Evolutionary conservation across 2,888 invertebrate genomes (phyloP), one percentile per base, ranked within the genome.

Genomic region (Lepidocyrtoides sp.): DNA sequence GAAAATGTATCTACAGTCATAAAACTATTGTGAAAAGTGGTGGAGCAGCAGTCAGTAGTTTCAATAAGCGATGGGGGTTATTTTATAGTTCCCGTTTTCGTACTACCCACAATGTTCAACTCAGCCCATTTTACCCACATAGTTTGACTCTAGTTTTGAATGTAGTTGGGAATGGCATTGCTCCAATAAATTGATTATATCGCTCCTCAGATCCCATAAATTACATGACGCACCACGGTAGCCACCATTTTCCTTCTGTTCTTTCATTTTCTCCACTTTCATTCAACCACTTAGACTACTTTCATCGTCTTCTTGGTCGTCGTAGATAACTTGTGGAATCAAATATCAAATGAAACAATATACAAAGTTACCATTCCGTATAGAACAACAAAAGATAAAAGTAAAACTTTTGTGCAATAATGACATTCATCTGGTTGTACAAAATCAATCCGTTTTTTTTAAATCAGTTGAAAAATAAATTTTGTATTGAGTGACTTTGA

Each of bases 111-210:
- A 3, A 32, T 60, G 32, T 63, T 41, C 41, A 81, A 32, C 36
- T 82, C 83, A 77, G 54, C 89, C 79, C 82, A 81, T 85, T 63
- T 89, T 60, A 89, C 66, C 72, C 79, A n/a, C 2, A 1, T 48
- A 44, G 44, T 44, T 26, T 26, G 14, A 29, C 48, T 82, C 63
- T 36, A 77, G 85, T 86, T 57, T 69, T 48, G 48, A n/a, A n/a
- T n/a, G 75, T 48, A 23, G 44, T 48, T 26, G 54, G 83, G 92
- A 93, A 92, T 94, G 94, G 94, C 93, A 91, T 84, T 89, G 87
- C 92, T 94, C 93, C 94, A 94, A 94, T 94, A 94, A 94, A 94
- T 94, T 94, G 94, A 93, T 94, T 94, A 94, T 94, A 93, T 94
- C 93, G 92, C 94, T 91, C 92, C 91, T 91, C 88, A 89, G 89